phyloP scores from a whole-genome alignment of 2,888 invertebrate species.

The Tenthredo scrophulariae region DNA sequence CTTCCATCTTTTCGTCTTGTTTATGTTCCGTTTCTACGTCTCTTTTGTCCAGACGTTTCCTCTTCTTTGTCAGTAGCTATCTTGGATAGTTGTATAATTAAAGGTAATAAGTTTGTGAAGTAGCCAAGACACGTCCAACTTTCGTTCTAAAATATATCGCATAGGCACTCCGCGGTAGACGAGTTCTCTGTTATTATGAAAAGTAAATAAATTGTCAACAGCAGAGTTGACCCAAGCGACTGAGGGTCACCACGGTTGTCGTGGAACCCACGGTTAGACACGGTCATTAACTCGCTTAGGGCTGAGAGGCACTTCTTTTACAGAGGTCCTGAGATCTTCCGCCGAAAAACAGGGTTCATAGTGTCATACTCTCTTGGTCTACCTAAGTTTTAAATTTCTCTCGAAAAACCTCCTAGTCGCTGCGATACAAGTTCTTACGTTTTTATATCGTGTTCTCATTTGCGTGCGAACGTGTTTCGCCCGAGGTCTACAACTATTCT shows the following conservation, averaged over 20 bases:
- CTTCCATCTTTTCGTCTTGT: neutral
- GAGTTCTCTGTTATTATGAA: conserved; percentile 41
- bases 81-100: conserved; percentile 30
- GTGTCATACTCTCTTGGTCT: conserved; percentile 40
- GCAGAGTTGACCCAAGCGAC: conserved; percentile 20
- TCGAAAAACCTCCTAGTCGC: neutral
- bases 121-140: conserved; percentile 10
- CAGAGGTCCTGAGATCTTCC: conserved; percentile 59
- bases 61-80: conserved; percentile 40
- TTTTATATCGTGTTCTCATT: conserved; percentile 46
- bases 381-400: conserved; percentile 30
- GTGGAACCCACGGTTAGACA: conserved; percentile 66
- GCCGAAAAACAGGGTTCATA: conserved; percentile 54
- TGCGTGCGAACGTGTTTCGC: conserved; percentile 48
- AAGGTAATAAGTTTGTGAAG: conserved; percentile 35
- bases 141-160: conserved; percentile 27
- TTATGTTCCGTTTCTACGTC: neutral
- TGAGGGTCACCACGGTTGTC: conserved; percentile 49
- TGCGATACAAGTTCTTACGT: conserved; percentile 43
- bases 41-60: conserved; percentile 45
- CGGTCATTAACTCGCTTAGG: conserved; percentile 66
- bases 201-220: conserved; percentile 52
- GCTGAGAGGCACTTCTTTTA: conserved; percentile 31
- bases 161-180: neutral
- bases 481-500: conserved; percentile 41